These are phyloP conservation scores for Peribatodes rhomboidaria DNA, from an alignment of 2,888 invertebrate species.

Conservation along the genomic window DNA sequence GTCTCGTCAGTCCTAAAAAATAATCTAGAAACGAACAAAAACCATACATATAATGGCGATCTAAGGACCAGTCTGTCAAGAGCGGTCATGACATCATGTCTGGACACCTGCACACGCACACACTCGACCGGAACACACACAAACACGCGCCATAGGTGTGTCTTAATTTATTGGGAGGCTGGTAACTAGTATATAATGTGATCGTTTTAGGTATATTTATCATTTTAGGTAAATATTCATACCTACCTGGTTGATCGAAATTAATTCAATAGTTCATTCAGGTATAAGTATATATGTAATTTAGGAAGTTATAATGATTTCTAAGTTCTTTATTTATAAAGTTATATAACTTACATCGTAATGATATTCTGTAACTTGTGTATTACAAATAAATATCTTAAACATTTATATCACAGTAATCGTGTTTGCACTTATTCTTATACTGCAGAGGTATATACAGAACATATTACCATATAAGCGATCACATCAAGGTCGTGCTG, in stretches of 20 bases:
- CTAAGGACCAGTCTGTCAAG: conserved; percentile 67
- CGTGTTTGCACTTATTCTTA: conserved; percentile 7
- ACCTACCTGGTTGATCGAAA: neutral
- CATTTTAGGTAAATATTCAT: conserved; percentile 39
- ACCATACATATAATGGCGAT: conserved; percentile 45
- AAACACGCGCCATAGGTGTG: conserved; percentile 47
- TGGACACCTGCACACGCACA: conserved; percentile 64
- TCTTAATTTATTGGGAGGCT: conserved; percentile 51
- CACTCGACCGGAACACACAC: conserved; percentile 42
- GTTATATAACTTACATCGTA: neutral
- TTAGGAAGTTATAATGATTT: too few species aligned
- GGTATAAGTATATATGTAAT: neutral
- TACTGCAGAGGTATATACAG: conserved; percentile 28
- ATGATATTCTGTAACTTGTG: neutral
- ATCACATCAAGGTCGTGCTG: conserved; percentile 62
- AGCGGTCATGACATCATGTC: conserved; percentile 68
- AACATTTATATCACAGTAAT: neutral
- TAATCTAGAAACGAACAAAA: conserved; percentile 45
- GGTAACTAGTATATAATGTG: conserved; percentile 27
- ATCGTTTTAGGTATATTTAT: conserved; percentile 3
- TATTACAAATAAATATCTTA: conserved; percentile 1
- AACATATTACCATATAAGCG: conserved; percentile 60
- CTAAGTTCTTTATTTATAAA: too few species aligned
- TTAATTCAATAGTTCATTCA: neutral
- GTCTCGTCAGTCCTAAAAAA: conserved; percentile 29